Base-by-base conservation (phyloP, 2,113 vertebrate species). In the Entomyzon cyanotis region DNA sequence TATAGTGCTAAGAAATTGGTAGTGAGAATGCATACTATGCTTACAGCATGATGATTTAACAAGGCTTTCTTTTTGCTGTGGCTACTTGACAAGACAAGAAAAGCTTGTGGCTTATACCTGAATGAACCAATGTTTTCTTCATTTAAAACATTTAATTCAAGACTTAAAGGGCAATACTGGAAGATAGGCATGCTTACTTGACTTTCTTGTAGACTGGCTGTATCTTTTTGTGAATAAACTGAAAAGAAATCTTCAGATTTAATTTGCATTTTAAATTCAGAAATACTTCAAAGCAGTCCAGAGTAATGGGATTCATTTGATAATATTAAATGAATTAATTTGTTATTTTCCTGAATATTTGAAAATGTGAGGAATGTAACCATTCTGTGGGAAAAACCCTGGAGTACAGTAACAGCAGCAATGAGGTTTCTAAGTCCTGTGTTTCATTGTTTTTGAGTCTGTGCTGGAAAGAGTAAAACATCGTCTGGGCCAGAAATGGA, bases 201-300 rank as follows among this genome's bases (percentile, higher is more conserved):
- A 55, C 79, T 95, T 90, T 55, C n/a, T 62, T 64, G 52, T 37
- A 84, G 63, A 81, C 21, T 25, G 63, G 12, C 21, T 70, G 1
- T 49, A 55, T 80, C n/a, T 62, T 86, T 73, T 47, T 69, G 52
- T 93, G 82, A 86, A 84, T 59, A 87, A 94, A 92, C 55, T 81
- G 71, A 37, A 81, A 89, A 67, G 52, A 82, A 92, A 78, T 71
- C 64, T 95, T 35, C 59, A 68, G 58, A 71, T 94, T 64, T 77
- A 58, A 94, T 94, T 85, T 95, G 53, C 37, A 23, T 94, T 92
- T 74, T 75, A 64, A 88, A 73, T 90, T 88, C 63, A 77, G 55
- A 73, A 76, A 67, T 64, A 87, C 68, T 91, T 95, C 55, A 93
- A 58, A 89, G 70, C 42, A 86, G 35, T 37, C 7, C 37, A 30